Evolutionary conservation across 2,888 invertebrate genomes (phyloP), one percentile per base, ranked within the genome.

Genomic region (Temnothorax rugatulus): DNA sequence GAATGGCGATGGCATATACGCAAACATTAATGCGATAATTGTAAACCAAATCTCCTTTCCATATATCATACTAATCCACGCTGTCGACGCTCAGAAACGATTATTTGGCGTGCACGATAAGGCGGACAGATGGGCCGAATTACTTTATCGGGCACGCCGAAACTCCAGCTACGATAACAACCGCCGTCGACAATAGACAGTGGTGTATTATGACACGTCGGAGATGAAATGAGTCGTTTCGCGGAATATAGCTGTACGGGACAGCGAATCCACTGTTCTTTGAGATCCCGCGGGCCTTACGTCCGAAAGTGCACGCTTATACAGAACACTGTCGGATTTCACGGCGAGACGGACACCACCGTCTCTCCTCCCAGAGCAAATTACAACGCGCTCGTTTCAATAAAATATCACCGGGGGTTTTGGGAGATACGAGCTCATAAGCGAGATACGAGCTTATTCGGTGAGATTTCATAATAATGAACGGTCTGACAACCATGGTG

Each of bases 181-280:
- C 15, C 29, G 34, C 15, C 34, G 38, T 41, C 25, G 15, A 21
- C 21, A 59, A 21, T 34, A 18, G 18, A 79, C 79, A 79, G 69
- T 69, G 11, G 21, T 13, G 59, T 21, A n/a, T 69, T 79, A 47
- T 79, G 44, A 69, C 41, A 15, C 3, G 11, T 44, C 13, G 44
- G 13, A 21, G 18, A 57, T 77, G 52, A 69, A 47, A 38, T 59
- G 47, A 34, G 15, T 59, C 38, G 21, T 69, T 79, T 69, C 34
- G 13, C 8, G 13, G 44, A 79, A 66, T 41, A 4, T 13, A 38
- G 54, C 54, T 41, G 15, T 13, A 0, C 8, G 15, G 18, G 4
- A 79, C 79, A 69, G 44, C 44, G 44, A 15, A 57, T 79, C 21
- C 34, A 69, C 21, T 79, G 57, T 79, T 7, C 47, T 59, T 34